Base-by-base conservation (phyloP, 2,113 vertebrate genomes). In the Megalops atlanticus region DNA sequence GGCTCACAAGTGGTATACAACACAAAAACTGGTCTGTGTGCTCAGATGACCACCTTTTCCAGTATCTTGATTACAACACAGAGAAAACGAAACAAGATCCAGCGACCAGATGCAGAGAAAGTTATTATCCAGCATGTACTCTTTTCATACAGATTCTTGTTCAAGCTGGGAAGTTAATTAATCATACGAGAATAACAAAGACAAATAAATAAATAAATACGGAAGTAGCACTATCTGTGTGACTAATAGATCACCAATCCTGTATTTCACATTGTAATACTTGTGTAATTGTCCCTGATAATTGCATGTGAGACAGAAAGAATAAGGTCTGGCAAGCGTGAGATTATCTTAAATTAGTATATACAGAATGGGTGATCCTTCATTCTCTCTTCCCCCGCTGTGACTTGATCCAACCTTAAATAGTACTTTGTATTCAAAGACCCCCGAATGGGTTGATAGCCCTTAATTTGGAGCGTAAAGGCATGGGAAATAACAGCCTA, bases 391-490 rank as follows among this genome's bases (percentile, higher is more conserved):
- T 14, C 12, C 33, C 45, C 21, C 33, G 15, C 74, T 47, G 43
- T 35, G 74, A 31, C 74, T 47, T 6, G 43, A 18, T 54, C n/a
- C 27, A 35, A 49, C 27, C 43, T 77, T 77, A 36, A 77, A 77
- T 52, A 77, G 45, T 35, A 36, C 75, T 52, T 49, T 76, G n/a
- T 39, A 74, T 77, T 49, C 41, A 49, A 77, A 52, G 75, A 18
- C 8, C 38, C 41, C 8, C 14, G 16, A 43, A 76, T 47, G n/a
- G 33, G 43, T n/a, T 77, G 75, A 77, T 36, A 52, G 43, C 43
- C 47, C n/a, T 52, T 77, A 36, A 52, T 52, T 52, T 77, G 31
- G 10, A 18, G 14, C 38, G 24, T 27, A 43, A 74, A 74, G 35
- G 27, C 3, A 43, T 33, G 21, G 43, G 74, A 76, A 76, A 52